Evolutionary conservation across 2,797 vertebrate species (phyloP).

Genomic region (Catostomus latipinnis): DNA sequence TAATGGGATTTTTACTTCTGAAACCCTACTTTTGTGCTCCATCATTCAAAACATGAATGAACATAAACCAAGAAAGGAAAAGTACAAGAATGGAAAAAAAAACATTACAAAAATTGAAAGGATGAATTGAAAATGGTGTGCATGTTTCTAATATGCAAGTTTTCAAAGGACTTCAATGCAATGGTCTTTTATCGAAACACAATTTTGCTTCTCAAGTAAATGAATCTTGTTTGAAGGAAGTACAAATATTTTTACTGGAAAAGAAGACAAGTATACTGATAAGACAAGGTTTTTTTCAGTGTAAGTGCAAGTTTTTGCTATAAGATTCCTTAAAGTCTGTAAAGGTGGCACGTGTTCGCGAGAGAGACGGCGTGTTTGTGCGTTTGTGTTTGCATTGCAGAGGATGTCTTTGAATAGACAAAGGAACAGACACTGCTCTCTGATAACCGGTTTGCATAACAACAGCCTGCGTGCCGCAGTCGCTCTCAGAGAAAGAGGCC

Average conservation of each 20-base stretch:
- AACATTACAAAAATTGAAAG: conserved; percentile 9
- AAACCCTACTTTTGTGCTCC: too few relatives aligned
- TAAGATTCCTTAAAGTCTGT: background rate
- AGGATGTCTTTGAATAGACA: conserved; percentile 32
- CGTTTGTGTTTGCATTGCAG: conserved; percentile 33
- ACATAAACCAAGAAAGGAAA: conserved; percentile 21
- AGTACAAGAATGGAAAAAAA: conserved; percentile 20
- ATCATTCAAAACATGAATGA: conserved; percentile 37
- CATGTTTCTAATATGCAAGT: conserved; percentile 9
- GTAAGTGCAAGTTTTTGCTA: background rate
- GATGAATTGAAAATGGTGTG: background rate
- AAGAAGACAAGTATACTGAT: too few relatives aligned
- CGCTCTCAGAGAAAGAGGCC: conserved; percentile 38
- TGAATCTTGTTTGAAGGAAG: too few relatives aligned
- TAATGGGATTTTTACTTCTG: too few relatives aligned
- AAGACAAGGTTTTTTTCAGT: too few relatives aligned
- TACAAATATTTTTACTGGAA: too few relatives aligned
- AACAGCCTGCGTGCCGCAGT: conserved; percentile 48
- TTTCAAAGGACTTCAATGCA: too few relatives aligned
- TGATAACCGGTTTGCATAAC: conserved; percentile 61
- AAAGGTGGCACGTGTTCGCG: conserved; percentile 3
- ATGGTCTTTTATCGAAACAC: too few relatives aligned
- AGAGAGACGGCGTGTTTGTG: background rate
- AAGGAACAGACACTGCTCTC: conserved; percentile 61
- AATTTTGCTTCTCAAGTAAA: too few relatives aligned